phyloP scores from a whole-genome alignment of 2,797 vertebrate species.

The Falco novaeseelandiae region DNA sequence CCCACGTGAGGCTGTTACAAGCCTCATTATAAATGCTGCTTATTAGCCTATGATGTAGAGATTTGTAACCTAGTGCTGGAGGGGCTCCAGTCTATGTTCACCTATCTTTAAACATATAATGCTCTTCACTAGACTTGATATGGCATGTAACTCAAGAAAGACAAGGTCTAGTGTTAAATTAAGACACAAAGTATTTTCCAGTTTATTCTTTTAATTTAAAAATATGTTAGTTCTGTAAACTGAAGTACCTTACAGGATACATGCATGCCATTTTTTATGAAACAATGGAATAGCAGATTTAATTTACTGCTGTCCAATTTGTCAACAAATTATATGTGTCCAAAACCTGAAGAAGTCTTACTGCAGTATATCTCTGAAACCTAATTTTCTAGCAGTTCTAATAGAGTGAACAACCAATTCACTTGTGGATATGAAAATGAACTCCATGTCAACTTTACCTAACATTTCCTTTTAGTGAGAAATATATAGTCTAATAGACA shows the following conservation, averaged over 20 bases:
- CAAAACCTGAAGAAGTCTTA: neutral
- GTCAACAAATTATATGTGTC: neutral
- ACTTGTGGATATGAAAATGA: neutral
- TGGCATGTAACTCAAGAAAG: neutral
- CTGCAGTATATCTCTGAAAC: neutral
- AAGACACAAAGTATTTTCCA: neutral
- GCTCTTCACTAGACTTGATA: neutral
- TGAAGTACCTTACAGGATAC: neutral
- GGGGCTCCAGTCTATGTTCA: neutral
- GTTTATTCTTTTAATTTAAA: neutral
- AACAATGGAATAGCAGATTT: neutral
- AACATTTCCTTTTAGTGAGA: neutral
- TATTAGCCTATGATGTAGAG: neutral
- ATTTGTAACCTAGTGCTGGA: neutral
- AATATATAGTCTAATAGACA: constrained; percentile 7
- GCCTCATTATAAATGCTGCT: neutral
- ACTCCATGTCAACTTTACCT: neutral
- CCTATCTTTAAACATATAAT: neutral
- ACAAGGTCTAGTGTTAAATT: neutral
- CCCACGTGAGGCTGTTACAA: neutral
- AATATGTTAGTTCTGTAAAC: neutral
- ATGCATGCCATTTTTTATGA: neutral
- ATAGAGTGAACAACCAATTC: neutral
- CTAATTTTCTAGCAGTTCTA: neutral
- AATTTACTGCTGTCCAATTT: neutral